phyloP scores from a whole-genome alignment of 2,888 invertebrate genomes.

The Coelogynopora nodosa region DNA sequence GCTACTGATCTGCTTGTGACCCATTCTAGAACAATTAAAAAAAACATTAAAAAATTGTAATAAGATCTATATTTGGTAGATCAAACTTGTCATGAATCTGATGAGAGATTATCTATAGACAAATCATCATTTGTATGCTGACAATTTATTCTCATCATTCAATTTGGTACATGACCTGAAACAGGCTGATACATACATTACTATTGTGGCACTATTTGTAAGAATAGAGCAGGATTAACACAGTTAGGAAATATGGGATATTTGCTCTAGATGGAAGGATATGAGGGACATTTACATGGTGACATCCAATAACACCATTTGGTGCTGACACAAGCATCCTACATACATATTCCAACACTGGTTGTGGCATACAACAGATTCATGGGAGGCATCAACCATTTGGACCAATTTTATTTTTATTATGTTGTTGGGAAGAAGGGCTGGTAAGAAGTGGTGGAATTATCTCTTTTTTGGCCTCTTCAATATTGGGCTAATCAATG shows the following conservation, averaged over 20 bases:
- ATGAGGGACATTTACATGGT: not conserved
- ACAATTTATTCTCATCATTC: not conserved
- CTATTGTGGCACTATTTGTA: not conserved
- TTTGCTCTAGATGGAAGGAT: not conserved
- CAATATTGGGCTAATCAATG: not conserved
- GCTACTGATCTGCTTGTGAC: too few relatives aligned
- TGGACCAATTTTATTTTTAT: conserved; percentile 8
- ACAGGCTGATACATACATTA: not conserved
- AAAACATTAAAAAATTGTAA: too few relatives aligned
- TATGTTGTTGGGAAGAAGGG: conserved; percentile 10
- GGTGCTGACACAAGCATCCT: not conserved
- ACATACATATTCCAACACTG: not conserved
- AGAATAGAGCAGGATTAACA: not conserved
- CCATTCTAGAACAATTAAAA: too few relatives aligned
- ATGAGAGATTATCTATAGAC: not conserved
- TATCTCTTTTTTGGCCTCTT: conserved; percentile 9
- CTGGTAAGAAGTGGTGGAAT: conserved; percentile 4
- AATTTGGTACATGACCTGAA: not conserved
- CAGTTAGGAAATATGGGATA: not conserved
- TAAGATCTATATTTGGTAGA: too few relatives aligned
- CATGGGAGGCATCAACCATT: conserved; percentile 4
- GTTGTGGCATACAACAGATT: conserved; percentile 28
- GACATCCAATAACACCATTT: not conserved
- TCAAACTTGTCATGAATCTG: conserved; percentile 9
- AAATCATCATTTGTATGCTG: not conserved